These are phyloP conservation scores for Hypomecis punctinalis DNA, from an alignment of 2,888 invertebrate species.

Conservation along the genomic window DNA sequence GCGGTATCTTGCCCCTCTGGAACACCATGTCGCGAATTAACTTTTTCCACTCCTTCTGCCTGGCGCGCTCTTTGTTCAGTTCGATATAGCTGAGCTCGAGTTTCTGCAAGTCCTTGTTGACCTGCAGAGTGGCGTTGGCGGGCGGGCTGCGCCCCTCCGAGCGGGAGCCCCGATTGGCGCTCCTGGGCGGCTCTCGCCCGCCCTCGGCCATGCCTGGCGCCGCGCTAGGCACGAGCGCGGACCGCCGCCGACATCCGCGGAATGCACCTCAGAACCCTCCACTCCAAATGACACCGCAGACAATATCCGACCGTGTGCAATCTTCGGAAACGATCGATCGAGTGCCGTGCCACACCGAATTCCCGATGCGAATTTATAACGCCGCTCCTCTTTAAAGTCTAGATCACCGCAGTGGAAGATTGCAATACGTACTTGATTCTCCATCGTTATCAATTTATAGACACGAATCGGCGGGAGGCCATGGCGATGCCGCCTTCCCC, in stretches of 20 bases:
- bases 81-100: slow-evolving; percentile 81
- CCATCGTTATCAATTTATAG: slow-evolving; percentile 67
- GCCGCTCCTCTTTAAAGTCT: slow-evolving; percentile 56
- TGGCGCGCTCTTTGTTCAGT: slow-evolving; percentile 81
- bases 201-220: slow-evolving; percentile 59
- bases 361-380: slow-evolving; percentile 61
- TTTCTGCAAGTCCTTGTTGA: slow-evolving; percentile 73
- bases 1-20: slow-evolving; percentile 96
- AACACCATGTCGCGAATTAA: slow-evolving; percentile 86
- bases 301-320: slow-evolving; percentile 72
- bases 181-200: slow-evolving; percentile 63
- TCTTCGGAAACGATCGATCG: slow-evolving; percentile 73
- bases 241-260: slow-evolving; percentile 68
- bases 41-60: slow-evolving; percentile 83
- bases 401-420: slow-evolving; percentile 53
- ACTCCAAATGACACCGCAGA: slow-evolving; percentile 71
- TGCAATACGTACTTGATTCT: slow-evolving; percentile 79
- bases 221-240: slow-evolving; percentile 62
- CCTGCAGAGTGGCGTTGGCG: slow-evolving; percentile 59
- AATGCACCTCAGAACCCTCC: slow-evolving; percentile 65
- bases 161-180: slow-evolving; percentile 60
- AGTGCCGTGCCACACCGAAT: slow-evolving; percentile 68
- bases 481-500: slow-evolving; percentile 74
- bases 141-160: slow-evolving; percentile 68
- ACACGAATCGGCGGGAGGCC: slow-evolving; percentile 61